phyloP scores from a whole-genome alignment of 2,797 vertebrate species.

The Cossypha dichroa region DNA sequence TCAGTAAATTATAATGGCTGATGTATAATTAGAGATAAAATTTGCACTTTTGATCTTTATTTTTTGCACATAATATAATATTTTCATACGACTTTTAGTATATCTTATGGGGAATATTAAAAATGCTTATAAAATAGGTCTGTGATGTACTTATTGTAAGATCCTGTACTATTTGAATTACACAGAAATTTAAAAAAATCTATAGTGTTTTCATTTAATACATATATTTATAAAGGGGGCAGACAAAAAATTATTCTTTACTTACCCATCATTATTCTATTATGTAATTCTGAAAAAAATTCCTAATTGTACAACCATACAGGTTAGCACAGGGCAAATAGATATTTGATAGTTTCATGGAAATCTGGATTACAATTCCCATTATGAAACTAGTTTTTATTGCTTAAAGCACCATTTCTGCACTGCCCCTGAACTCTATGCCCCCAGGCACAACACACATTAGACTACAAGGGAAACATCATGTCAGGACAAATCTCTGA shows the following conservation, averaged over 20 bases:
- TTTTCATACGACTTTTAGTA: background rate
- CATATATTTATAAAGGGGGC: background rate
- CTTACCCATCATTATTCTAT: background rate
- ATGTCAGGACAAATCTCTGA: background rate
- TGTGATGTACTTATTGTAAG: background rate
- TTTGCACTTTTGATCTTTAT: background rate
- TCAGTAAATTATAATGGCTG: background rate
- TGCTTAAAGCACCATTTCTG: background rate
- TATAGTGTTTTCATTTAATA: background rate
- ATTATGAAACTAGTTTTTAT: background rate
- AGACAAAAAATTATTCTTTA: background rate
- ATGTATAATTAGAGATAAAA: background rate
- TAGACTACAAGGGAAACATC: background rate
- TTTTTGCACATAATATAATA: background rate
- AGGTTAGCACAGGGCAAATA: too few relatives aligned
- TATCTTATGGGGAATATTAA: background rate
- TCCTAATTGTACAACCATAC: too few relatives aligned
- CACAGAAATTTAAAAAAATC: background rate
- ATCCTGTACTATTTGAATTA: background rate
- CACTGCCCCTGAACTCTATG: background rate
- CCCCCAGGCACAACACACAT: background rate
- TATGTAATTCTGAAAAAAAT: background rate
- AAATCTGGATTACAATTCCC: background rate
- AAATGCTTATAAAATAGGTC: background rate
- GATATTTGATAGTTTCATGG: background rate